Base-by-base conservation (phyloP, 2,888 invertebrate species). In the Abrostola tripartita region DNA sequence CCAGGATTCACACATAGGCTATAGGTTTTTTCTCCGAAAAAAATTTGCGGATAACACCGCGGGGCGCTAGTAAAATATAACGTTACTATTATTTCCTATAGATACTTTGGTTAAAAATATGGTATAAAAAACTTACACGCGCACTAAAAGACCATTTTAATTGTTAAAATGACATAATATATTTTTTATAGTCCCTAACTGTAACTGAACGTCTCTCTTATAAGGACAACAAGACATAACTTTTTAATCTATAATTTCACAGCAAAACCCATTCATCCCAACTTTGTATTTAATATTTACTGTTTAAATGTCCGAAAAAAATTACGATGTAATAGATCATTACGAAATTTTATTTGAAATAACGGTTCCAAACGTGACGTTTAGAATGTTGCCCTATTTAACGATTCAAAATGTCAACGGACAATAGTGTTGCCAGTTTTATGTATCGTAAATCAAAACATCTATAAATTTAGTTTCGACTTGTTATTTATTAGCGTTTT, bases 381-480 rank as follows among this genome's bases (percentile, higher is more conserved):
- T 88, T 80, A 79, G 74, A 87, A 86, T 89, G 88, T 91, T 91
- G 88, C 89, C 87, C 88, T 90, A 91, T 93, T 93, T 92, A 92
- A 91, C 85, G 84, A 88, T 88, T 87, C 81, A 80, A 87, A 89
- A 87, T 82, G 87, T 89, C 88, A 89, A 85, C 88, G 85, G 81
- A 91, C 89, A 91, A 92, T 90, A 80, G 88, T 88, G 87, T 86
- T 88, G 86, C 85, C 69, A 86, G 82, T 92, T 92, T 92, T 92
- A 89, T 84, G 86, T 74, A 78, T 68, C 81, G 85, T 93, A 93
- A 93, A 93, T 93, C 93, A 92, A 87, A 85, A 69, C 55, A 59
- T 78, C 80, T 87, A 87, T 93, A 91, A 92, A 92, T 92, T 85
- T 77, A 71, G 78, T 84, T 83, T 81, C 82, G 82, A 82, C 74